These are phyloP conservation scores for Ictalurus punctatus DNA, from an alignment of 2,113 vertebrate species.

Conservation along the genomic window DNA sequence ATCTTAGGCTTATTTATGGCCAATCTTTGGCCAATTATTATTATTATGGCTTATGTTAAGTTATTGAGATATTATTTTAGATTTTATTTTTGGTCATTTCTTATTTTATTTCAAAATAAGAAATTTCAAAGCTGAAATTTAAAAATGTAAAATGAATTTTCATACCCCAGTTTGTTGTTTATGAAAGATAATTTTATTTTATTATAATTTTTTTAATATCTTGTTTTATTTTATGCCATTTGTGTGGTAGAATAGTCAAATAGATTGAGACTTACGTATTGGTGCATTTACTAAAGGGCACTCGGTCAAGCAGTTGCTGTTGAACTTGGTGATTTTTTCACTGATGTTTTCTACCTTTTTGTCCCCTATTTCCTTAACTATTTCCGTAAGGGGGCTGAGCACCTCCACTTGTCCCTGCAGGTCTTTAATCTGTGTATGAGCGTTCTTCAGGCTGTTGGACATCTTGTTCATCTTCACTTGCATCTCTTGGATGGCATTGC, in stretches of 20 bases:
- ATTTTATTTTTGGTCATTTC: background rate
- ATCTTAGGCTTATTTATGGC: background rate
- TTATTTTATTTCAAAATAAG: background rate
- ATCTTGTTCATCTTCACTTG: conserved; percentile 85
- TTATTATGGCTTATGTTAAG: background rate
- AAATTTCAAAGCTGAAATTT: background rate
- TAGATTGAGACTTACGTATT: conserved; percentile 65
- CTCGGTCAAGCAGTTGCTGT: conserved; percentile 78
- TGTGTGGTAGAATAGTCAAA: background rate
- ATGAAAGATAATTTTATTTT: background rate
- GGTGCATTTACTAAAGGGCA: conserved; percentile 67
- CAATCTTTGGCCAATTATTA: background rate
- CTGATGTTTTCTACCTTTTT: conserved; percentile 86
- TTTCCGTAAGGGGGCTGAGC: conserved; percentile 82
- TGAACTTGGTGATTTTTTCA: conserved; percentile 77
- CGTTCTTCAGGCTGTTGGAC: conserved; percentile 83
- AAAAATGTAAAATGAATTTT: background rate
- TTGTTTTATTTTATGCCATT: background rate
- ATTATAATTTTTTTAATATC: background rate
- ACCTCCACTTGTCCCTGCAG: conserved; percentile 84
- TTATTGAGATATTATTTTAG: background rate
- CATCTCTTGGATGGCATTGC: conserved; percentile 71
- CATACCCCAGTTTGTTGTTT: background rate
- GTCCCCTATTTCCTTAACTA: conserved; percentile 81
- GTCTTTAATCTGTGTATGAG: conserved; percentile 79